Percentiles rank a stretch among this genome's conserved stretches.
phyloP scores from a whole-genome alignment of 2,888 invertebrate genomes.

The Phyto melanocephala region DNA sequence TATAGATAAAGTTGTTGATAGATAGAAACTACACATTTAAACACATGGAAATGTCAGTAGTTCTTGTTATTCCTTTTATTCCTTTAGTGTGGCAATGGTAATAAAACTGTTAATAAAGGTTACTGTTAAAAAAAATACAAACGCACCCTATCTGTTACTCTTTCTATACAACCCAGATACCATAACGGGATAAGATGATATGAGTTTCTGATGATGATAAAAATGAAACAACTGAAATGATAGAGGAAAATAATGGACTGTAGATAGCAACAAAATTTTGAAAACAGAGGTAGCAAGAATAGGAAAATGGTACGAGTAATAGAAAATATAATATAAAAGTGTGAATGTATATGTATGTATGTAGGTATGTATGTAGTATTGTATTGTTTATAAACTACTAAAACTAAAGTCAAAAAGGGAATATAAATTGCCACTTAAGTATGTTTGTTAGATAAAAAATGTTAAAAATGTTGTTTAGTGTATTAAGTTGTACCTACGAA shows the following conservation, averaged over 20 bases:
- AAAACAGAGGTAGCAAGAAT: not conserved
- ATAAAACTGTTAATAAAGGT: conserved; percentile 58
- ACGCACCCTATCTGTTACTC: not conserved
- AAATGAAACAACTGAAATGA: conserved; percentile 34
- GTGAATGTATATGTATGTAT: not conserved
- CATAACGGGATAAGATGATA: not conserved
- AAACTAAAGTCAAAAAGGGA: conserved; percentile 72
- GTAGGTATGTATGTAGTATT: not conserved
- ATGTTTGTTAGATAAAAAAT: conserved; percentile 64
- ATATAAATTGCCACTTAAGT: conserved; percentile 79
- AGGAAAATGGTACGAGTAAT: not conserved
- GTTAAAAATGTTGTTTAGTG: conserved; percentile 56
- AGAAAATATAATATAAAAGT: conserved; percentile 3
- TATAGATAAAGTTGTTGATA: too few species aligned
- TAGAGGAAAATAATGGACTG: conserved; percentile 42
- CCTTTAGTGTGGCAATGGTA: conserved; percentile 29
- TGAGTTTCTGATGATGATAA: not conserved
- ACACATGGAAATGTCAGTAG: conserved; percentile 17
- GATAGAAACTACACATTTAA: not conserved
- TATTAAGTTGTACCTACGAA: conserved; percentile 50
- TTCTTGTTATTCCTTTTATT: not conserved
- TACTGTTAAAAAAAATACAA: conserved; percentile 10
- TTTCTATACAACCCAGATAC: not conserved
- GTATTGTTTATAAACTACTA: conserved; percentile 40
- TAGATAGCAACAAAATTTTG: conserved; percentile 13